Percentiles rank a stretch among this genome's conserved stretches.
Conservation (phyloP, 2,888 invertebrate species). For the Hipparchia sbordonii region DNA sequence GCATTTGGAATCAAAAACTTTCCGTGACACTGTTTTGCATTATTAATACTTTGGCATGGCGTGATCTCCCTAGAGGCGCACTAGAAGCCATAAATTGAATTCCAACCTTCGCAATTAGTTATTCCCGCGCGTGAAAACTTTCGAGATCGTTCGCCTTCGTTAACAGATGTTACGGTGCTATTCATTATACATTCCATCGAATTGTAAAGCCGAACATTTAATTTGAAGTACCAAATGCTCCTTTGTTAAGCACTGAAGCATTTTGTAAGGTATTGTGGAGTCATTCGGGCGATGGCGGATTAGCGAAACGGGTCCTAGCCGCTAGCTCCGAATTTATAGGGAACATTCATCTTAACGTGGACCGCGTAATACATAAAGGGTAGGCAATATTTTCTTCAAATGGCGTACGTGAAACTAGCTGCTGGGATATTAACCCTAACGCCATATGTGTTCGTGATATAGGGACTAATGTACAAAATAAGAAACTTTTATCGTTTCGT, state of each 20-base stretch:
- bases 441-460: constrained; percentile 44
- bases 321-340: constrained; percentile 62
- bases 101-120: constrained; percentile 83
- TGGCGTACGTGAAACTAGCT: constrained; percentile 45
- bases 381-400: constrained; percentile 50
- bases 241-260: constrained; percentile 75
- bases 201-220: constrained; percentile 82
- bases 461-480: neutral
- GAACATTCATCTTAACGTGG: constrained; percentile 62
- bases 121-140: constrained; percentile 84
- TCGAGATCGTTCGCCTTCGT: constrained; percentile 83
- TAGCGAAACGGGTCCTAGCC: constrained; percentile 55
- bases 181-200: constrained; percentile 83
- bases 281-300: constrained; percentile 62
- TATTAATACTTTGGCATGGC: constrained; percentile 80
- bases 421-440: constrained; percentile 48
- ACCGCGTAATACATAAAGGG: constrained; percentile 67
- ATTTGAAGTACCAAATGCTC: constrained; percentile 78
- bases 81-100: constrained; percentile 83
- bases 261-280: constrained; percentile 69
- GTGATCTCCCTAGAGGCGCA: constrained; percentile 79
- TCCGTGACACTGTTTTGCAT: constrained; percentile 83
- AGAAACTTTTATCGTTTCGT: neutral
- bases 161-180: constrained; percentile 83
- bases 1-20: constrained; percentile 82